Conservation (phyloP, 2,113 vertebrate genomes). For the Scalopus aquaticus region DNA sequence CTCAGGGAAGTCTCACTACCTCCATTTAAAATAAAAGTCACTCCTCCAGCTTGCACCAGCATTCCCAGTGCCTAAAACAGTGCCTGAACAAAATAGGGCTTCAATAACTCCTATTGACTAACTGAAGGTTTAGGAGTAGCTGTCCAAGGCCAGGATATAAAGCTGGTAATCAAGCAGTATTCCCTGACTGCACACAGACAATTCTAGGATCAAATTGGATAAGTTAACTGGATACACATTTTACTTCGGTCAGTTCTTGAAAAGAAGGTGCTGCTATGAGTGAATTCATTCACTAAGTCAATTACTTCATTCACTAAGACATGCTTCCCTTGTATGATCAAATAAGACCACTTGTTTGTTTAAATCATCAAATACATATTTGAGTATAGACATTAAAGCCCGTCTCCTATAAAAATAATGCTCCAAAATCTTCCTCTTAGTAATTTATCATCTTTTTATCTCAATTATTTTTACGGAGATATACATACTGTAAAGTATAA, state of each 20-base stretch:
- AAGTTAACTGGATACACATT: not conserved
- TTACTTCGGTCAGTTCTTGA: not conserved
- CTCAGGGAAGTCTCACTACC: not conserved
- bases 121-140: not conserved
- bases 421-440: not conserved
- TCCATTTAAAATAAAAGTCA: not conserved
- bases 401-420: not conserved
- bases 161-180: not conserved
- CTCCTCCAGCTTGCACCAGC: not conserved
- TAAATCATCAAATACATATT: not conserved
- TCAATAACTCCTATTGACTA: not conserved
- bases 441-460: not conserved
- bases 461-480: not conserved
- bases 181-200: not conserved
- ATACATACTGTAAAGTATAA: not conserved
- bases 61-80: not conserved
- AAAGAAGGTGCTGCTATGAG: not conserved
- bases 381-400: not conserved
- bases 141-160: not conserved
- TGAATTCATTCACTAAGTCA: not conserved
- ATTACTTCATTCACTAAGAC: not conserved
- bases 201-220: not conserved
- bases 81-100: not conserved
- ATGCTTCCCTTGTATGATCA: not conserved
- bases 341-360: not conserved